Percentiles rank a stretch among this genome's conserved stretches.
Conservation (phyloP, 2,797 vertebrate genomes). For the Neomorphus geoffroyi region DNA sequence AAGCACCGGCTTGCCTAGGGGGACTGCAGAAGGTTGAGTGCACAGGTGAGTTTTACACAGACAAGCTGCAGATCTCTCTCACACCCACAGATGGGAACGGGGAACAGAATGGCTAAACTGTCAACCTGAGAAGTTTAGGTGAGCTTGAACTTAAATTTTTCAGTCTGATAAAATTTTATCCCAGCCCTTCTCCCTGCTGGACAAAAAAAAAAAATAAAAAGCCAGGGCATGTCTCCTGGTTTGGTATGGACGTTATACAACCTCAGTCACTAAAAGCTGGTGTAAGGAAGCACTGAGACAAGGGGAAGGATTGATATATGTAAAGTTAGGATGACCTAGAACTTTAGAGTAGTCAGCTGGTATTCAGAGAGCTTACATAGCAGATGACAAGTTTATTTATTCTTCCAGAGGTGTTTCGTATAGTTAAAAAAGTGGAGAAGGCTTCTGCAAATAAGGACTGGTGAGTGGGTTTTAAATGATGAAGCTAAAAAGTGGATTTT, state of each 20-base stretch:
- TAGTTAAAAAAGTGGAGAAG: neutral
- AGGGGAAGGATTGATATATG: neutral
- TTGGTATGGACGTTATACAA: neutral
- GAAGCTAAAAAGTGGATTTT: neutral
- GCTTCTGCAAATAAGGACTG: neutral
- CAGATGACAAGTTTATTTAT: neutral
- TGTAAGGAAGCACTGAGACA: neutral
- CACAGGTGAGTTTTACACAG: conserved; percentile 45
- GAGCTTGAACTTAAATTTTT: neutral
- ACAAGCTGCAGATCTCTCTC: neutral
- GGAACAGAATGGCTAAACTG: neutral
- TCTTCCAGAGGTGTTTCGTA: neutral
- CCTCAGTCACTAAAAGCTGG: neutral
- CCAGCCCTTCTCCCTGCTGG: neutral
- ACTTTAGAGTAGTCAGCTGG: neutral
- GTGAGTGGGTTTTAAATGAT: neutral
- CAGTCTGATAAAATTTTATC: neutral
- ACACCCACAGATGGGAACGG: neutral
- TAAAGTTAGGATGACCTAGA: neutral
- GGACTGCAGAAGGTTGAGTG: neutral
- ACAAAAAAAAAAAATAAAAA: neutral
- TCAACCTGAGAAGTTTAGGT: neutral
- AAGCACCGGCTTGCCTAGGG: neutral
- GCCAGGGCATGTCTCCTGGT: neutral
- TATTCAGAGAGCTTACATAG: neutral